Evolutionary conservation across 2,888 invertebrate species (phyloP), one percentile per base, ranked within the genome.

Genomic region (Epistrophe eligans): DNA sequence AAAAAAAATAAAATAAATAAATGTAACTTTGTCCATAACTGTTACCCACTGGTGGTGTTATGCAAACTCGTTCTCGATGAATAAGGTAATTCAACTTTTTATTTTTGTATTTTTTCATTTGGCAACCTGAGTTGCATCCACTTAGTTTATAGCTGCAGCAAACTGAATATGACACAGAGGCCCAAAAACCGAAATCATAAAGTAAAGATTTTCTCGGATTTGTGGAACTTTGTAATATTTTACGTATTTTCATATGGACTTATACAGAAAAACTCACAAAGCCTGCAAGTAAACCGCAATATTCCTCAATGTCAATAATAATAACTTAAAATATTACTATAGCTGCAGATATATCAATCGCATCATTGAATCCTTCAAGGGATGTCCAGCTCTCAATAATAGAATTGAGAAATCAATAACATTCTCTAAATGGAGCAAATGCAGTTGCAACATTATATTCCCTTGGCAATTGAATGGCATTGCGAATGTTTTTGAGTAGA

Each of bases 371-470:
- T 80, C 66, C 62, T 64, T 72, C 77, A 82, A 35, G 71, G 40
- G 72, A 67, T 72, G 66, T 80, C 80, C 72, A 71, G 55, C 43
- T 62, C 40, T 43, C 43, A 43, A 74, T 74, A 80, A 84, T 72
- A 58, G 71, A 80, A 52, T 76, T 57, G 13, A 84, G 71, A 76
- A 80, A 84, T 84, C 84, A 80, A 84, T 84, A 84, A 76, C 35
- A n/a, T 52, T 67, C 50, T 19, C n/a, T 74, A 79, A 77, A 67
- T 80, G 66, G 52, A 60, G 52, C 79, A 71, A 70, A 70, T 79
- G 70, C 74, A 55, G 48, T 17, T 52, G 74, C 24, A 70, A 38
- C 60, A n/a, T 79, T 62, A 11, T 48, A 24, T 67, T 67, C 71
- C 72, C 66, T 73, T 79, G 77, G 73, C 74, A 76, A 70, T 64